These are phyloP conservation scores for Zophobas morio DNA, from an alignment of 1,140 invertebrate species.

Conservation along the genomic window DNA sequence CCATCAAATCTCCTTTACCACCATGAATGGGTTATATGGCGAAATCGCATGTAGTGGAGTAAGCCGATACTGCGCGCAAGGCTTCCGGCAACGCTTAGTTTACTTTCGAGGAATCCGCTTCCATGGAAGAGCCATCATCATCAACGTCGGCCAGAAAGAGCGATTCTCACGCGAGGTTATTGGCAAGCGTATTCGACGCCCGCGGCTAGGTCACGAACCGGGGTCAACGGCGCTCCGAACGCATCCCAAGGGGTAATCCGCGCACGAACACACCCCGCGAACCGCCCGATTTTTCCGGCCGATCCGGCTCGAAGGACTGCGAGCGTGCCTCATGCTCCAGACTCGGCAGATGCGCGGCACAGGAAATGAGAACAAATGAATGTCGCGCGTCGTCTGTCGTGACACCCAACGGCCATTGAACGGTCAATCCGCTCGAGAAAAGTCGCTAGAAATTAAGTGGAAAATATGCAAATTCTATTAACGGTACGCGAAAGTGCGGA, in stretches of 20 bases:
- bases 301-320: neutral
- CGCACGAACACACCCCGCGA: too few relatives aligned
- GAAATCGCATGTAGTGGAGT: neutral
- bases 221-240: neutral
- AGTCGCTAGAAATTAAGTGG: neutral
- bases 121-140: neutral
- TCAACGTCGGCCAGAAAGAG: neutral
- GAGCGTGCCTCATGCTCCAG: neutral
- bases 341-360: neutral
- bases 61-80: neutral
- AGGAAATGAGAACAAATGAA: constrained; percentile 1
- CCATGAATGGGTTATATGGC: too few relatives aligned
- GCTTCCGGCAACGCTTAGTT: constrained; percentile 19
- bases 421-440: constrained; percentile 1
- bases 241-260: too few relatives aligned
- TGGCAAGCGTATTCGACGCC: neutral
- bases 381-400: neutral
- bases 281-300: neutral
- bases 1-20: too few relatives aligned
- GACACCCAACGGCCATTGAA: constrained; percentile 1
- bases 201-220: constrained; percentile 8
- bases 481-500: neutral
- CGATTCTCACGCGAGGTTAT: constrained; percentile 5
- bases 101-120: constrained; percentile 1
- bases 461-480: neutral